phyloP scores from a whole-genome alignment of 2,797 vertebrate species.

The Tachyglossus aculeatus region DNA sequence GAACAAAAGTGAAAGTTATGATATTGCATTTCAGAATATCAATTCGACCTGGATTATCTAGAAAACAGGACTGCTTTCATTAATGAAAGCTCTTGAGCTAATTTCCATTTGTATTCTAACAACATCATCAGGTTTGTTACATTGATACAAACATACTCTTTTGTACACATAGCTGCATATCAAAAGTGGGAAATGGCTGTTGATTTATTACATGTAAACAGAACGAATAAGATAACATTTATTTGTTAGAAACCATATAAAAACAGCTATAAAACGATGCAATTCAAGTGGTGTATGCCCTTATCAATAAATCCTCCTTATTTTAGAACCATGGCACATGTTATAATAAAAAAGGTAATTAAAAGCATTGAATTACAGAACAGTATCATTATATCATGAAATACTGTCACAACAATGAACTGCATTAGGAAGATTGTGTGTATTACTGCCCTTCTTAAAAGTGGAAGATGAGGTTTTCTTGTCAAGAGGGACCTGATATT shows the following conservation, averaged over 20 bases:
- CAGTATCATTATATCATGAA: slow-evolving; percentile 58
- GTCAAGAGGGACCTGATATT: too few species aligned
- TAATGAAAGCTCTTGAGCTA: slow-evolving; percentile 74
- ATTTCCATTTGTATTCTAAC: slow-evolving; percentile 79
- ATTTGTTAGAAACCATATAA: slow-evolving; percentile 76
- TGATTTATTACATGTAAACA: slow-evolving; percentile 78
- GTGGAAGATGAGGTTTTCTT: slow-evolving; percentile 26
- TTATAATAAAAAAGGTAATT: slow-evolving; percentile 74
- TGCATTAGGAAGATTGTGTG: slow-evolving; percentile 28
- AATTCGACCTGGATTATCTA: slow-evolving; percentile 64
- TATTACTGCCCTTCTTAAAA: slow-evolving; percentile 24
- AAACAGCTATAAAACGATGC: slow-evolving; percentile 73
- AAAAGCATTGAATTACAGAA: slow-evolving; percentile 69
- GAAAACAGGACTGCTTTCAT: slow-evolving; percentile 67
- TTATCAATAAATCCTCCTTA: slow-evolving; percentile 74
- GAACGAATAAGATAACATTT: slow-evolving; percentile 79
- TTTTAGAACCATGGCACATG: slow-evolving; percentile 59
- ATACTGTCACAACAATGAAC: slow-evolving; percentile 54
- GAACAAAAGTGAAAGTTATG: slow-evolving; percentile 46
- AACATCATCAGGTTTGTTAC: slow-evolving; percentile 61
- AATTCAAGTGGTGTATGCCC: slow-evolving; percentile 65
- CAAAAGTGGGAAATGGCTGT: slow-evolving; percentile 61
- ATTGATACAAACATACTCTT: slow-evolving; percentile 55
- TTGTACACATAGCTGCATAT: slow-evolving; percentile 58
- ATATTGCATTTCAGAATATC: slow-evolving; percentile 66